Evolutionary conservation across 2,797 vertebrate species (phyloP).

Genomic region (Trichosurus vulpecula): DNA sequence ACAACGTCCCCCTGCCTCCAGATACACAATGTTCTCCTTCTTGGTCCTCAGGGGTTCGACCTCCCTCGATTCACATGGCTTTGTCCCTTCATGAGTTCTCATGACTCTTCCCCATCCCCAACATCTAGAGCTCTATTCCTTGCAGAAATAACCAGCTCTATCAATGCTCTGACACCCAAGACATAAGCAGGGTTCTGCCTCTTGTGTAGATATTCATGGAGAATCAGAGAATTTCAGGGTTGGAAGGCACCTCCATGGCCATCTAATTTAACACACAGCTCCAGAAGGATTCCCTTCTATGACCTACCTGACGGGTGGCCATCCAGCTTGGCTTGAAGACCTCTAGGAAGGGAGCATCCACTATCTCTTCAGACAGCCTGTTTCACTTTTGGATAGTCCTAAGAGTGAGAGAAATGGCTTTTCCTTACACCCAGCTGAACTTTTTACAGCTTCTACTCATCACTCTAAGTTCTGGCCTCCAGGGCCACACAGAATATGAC

Average conservation of each 20-base stretch:
- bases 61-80: neutral
- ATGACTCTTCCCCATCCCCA: neutral
- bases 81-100: neutral
- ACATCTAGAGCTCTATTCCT: neutral
- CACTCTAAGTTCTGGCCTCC: neutral
- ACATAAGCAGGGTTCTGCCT: neutral
- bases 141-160: neutral
- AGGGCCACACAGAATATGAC: neutral
- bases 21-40: neutral
- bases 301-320: neutral
- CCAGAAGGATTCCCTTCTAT: neutral
- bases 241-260: neutral
- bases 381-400: neutral
- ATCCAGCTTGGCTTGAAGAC: neutral
- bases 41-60: neutral
- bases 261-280: neutral
- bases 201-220: neutral
- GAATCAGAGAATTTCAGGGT: neutral
- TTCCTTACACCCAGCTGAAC: neutral
- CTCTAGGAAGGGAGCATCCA: neutral
- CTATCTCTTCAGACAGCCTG: neutral
- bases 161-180: neutral
- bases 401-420: neutral
- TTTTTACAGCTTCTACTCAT: conserved; percentile 6
- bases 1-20: neutral